phyloP scores from a whole-genome alignment of 2,113 vertebrate genomes.

The Bucco capensis region DNA sequence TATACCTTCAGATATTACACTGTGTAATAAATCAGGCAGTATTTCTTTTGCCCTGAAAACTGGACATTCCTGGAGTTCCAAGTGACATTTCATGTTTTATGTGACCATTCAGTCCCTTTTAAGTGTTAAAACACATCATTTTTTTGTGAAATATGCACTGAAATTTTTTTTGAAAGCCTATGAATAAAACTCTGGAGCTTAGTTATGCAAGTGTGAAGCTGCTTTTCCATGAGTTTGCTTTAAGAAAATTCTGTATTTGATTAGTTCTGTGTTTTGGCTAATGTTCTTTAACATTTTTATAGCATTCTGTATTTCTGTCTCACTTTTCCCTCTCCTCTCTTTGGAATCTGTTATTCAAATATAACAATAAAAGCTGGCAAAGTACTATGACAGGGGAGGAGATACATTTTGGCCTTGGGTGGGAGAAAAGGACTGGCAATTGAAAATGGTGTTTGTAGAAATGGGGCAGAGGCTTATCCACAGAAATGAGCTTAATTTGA shows the following conservation, averaged over 20 bases:
- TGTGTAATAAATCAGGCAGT: conserved; percentile 64
- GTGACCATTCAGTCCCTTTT: conserved; percentile 19
- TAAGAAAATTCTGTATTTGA: neutral
- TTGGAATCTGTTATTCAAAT: neutral
- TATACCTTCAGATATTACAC: conserved; percentile 50
- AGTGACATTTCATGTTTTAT: conserved; percentile 70
- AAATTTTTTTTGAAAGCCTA: neutral
- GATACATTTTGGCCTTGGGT: neutral
- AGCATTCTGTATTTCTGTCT: neutral
- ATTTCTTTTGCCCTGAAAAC: conserved; percentile 57
- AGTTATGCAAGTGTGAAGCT: neutral
- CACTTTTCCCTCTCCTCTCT: neutral
- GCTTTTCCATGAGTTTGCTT: neutral
- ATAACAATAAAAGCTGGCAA: neutral
- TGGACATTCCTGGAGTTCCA: conserved; percentile 60
- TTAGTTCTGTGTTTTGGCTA: neutral
- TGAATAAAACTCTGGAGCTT: neutral
- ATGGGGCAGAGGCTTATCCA: neutral
- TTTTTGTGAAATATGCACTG: conserved; percentile 24
- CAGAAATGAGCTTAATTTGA: conserved; percentile 20
- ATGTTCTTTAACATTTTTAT: neutral
- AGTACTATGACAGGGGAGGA: neutral
- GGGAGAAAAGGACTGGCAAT: neutral
- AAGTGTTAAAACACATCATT: conserved; percentile 50
- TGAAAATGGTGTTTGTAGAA: neutral